Evolutionary conservation across 2,797 vertebrate species (phyloP).

Genomic region (Rhinophrynus dorsalis): DNA sequence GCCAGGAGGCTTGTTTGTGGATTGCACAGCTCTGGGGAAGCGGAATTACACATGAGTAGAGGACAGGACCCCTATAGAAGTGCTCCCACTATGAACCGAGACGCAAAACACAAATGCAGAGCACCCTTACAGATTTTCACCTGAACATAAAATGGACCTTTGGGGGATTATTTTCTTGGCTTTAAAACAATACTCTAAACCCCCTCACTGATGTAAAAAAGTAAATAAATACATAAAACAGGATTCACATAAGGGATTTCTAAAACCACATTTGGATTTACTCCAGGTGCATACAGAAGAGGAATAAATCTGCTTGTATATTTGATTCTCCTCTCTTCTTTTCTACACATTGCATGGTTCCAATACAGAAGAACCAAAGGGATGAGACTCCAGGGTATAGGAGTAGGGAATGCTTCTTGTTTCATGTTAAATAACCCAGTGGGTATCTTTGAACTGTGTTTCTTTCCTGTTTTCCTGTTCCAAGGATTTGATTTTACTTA

Average conservation of each 20-base stretch:
- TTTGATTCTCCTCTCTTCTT: constrained; percentile 77
- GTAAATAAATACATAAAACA: constrained; percentile 51
- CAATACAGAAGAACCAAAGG: constrained; percentile 68
- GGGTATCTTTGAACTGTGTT: constrained; percentile 57
- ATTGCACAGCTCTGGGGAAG: constrained; percentile 8
- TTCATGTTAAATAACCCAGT: constrained; percentile 60
- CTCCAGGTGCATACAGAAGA: constrained; percentile 66
- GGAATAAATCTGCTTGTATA: constrained; percentile 75
- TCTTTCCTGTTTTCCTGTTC: constrained; percentile 54
- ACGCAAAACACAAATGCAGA: constrained; percentile 23
- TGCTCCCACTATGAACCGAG: constrained; percentile 31
- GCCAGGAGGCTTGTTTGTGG: neutral
- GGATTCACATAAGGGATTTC: constrained; percentile 66
- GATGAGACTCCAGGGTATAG: constrained; percentile 46
- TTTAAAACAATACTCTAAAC: constrained; percentile 62
- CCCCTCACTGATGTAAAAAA: constrained; percentile 76
- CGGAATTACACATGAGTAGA: constrained; percentile 8
- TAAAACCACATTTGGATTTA: constrained; percentile 71
- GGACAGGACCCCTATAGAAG: constrained; percentile 19
- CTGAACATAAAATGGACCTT: constrained; percentile 46
- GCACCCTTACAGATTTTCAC: constrained; percentile 1
- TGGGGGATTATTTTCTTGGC: constrained; percentile 57
- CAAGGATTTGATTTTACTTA: constrained; percentile 43
- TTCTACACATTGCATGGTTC: constrained; percentile 71
- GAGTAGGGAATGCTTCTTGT: constrained; percentile 57